Evolutionary conservation across 2,797 vertebrate genomes (phyloP).

Genomic region (Coranthus polyacanthus): DNA sequence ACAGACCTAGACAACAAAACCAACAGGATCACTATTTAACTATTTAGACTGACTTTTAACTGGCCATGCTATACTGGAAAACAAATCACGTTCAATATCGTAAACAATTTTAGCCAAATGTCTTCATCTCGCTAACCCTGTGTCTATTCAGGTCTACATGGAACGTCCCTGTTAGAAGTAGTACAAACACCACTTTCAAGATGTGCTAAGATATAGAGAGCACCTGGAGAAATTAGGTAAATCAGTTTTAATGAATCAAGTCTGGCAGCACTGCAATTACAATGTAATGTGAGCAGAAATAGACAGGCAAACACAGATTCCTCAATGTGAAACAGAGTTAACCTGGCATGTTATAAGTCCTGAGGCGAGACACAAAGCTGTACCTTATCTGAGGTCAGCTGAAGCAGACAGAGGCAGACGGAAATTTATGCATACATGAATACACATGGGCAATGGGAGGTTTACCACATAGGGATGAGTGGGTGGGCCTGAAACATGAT

Average conservation of each 20-base stretch:
- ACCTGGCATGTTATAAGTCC: slow-evolving; percentile 26
- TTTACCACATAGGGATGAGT: slow-evolving; percentile 18
- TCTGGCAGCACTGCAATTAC: slow-evolving; percentile 31
- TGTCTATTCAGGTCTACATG: no score
- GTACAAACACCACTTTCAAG: no score
- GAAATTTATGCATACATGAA: slow-evolving; percentile 19
- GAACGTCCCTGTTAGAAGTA: neutral
- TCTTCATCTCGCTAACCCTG: no score
- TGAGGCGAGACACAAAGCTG: slow-evolving; percentile 27
- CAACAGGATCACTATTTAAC: no score
- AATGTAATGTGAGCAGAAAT: slow-evolving; percentile 28
- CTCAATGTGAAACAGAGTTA: slow-evolving; percentile 49
- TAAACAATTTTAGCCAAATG: no score
- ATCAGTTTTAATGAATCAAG: slow-evolving; percentile 33
- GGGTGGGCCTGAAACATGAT: slow-evolving; percentile 21
- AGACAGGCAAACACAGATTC: slow-evolving; percentile 30
- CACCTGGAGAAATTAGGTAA: slow-evolving; percentile 14
- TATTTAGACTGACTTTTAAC: no score
- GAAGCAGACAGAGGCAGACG: slow-evolving; percentile 12
- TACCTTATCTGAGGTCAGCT: slow-evolving; percentile 44
- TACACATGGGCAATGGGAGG: slow-evolving; percentile 12
- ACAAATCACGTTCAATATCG: no score
- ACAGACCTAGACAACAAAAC: no score
- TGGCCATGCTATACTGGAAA: no score
- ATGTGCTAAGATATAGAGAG: no score